phyloP scores from a whole-genome alignment of 1,140 invertebrate genomes.

The Leptopilina boulardi region DNA sequence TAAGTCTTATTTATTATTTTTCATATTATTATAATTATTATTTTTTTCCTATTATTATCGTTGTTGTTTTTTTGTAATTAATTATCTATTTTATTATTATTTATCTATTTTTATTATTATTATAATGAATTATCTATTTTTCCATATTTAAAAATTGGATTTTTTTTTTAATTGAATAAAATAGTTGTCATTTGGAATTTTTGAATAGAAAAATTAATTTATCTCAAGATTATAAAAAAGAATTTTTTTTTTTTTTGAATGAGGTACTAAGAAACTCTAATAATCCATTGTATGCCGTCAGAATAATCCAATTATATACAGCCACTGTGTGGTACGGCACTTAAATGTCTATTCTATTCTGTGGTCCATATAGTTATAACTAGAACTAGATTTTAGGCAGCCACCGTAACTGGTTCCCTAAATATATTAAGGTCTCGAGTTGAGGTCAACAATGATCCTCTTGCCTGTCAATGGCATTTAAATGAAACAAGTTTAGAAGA shows the following conservation, averaged over 20 bases:
- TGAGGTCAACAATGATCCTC: conserved; percentile 18
- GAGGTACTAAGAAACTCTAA: neutral
- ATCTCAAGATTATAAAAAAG: neutral
- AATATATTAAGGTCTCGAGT: neutral
- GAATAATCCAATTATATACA: conserved; percentile 1
- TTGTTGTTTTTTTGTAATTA: too few relatives aligned
- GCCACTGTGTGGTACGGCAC: neutral
- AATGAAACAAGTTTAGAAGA: conserved; percentile 1
- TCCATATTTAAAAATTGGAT: too few relatives aligned
- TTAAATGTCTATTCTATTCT: conserved; percentile 9
- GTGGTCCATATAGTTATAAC: neutral
- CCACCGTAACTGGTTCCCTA: neutral
- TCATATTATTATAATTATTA: too few relatives aligned
- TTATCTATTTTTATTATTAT: too few relatives aligned
- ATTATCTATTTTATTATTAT: too few relatives aligned
- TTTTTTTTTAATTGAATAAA: too few relatives aligned
- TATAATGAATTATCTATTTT: too few relatives aligned
- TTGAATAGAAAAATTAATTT: neutral
- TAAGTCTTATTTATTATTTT: too few relatives aligned
- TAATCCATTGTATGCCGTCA: neutral
- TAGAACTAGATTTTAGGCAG: conserved; percentile 25
- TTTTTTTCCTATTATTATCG: too few relatives aligned
- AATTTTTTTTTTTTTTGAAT: too few relatives aligned
- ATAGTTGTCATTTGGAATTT: too few relatives aligned
- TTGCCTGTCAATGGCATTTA: neutral